Percentiles rank a stretch among this genome's conserved stretches.
These are phyloP conservation scores for Tiliacea citrago DNA, from an alignment of 2,888 invertebrate genomes.

Conservation along the genomic window DNA sequence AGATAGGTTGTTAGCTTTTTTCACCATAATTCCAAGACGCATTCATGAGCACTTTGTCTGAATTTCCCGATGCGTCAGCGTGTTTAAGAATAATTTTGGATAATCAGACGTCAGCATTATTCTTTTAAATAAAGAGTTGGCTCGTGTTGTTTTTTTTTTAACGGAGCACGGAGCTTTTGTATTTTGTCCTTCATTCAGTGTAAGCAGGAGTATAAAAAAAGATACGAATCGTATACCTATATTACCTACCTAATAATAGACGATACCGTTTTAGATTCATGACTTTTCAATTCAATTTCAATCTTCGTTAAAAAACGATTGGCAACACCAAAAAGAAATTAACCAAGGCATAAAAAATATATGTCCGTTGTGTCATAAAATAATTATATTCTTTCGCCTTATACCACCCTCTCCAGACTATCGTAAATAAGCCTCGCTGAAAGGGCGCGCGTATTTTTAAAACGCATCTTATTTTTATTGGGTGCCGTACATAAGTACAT, in stretches of 20 bases:
- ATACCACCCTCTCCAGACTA: not conserved
- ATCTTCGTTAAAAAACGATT: too few species aligned
- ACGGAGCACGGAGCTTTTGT: not conserved
- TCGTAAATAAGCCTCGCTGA: slow-evolving; percentile 56
- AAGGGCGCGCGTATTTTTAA: slow-evolving; percentile 58
- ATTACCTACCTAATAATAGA: too few species aligned
- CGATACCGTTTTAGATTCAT: too few species aligned
- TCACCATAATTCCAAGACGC: not conserved
- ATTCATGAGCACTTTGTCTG: slow-evolving; percentile 14
- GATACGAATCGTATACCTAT: too few species aligned
- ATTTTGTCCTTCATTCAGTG: not conserved
- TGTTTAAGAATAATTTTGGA: slow-evolving; percentile 14
- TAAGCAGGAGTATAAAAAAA: too few species aligned
- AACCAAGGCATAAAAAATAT: slow-evolving; percentile 10
- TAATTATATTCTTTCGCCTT: slow-evolving; percentile 32
- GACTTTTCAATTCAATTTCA: too few species aligned
- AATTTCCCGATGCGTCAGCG: slow-evolving; percentile 46
- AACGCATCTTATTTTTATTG: slow-evolving; percentile 46
- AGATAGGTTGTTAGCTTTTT: slow-evolving; percentile 17
- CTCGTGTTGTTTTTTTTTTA: not conserved
- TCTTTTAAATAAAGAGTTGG: not conserved
- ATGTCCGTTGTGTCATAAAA: slow-evolving; percentile 25
- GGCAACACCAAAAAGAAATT: not conserved
- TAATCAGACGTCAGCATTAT: slow-evolving; percentile 18
- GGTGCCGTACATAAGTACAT: not conserved